Evolutionary conservation across 2,797 vertebrate species (phyloP).

Genomic region (Danio aesculapii): DNA sequence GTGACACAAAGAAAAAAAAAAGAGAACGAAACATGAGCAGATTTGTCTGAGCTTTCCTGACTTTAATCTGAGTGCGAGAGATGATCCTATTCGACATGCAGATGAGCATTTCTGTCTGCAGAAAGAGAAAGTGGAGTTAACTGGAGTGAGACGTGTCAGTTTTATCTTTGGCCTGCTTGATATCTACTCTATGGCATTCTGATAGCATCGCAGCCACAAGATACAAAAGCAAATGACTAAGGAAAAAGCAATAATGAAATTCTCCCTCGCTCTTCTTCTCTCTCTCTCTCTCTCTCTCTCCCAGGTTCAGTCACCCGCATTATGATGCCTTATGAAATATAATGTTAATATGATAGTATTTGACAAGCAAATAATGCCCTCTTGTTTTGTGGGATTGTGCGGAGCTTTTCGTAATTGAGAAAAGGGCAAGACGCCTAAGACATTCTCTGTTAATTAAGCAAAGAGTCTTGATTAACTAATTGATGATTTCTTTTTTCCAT

Average conservation of each 20-base stretch:
- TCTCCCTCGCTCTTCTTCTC: neutral
- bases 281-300: neutral
- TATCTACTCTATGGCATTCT: slow-evolving; percentile 21
- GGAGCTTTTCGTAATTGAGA: slow-evolving; percentile 6
- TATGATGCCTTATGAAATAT: slow-evolving; percentile 13
- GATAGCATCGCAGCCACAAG: slow-evolving; percentile 18
- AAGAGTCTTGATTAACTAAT: slow-evolving; percentile 46
- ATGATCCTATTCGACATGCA: slow-evolving; percentile 44
- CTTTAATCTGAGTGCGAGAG: slow-evolving; percentile 28
- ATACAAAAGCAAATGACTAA: slow-evolving; percentile 29
- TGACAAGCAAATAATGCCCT: slow-evolving; percentile 17
- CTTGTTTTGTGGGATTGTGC: slow-evolving; percentile 12
- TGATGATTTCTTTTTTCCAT: slow-evolving; percentile 28
- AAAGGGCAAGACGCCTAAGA: slow-evolving; percentile 13
- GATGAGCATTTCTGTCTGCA: slow-evolving; percentile 15
- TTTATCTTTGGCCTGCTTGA: slow-evolving; percentile 23
- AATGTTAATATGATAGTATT: slow-evolving; percentile 4
- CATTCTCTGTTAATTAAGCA: slow-evolving; percentile 48
- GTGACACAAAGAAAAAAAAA: slow-evolving; percentile 12
- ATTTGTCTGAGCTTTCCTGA: slow-evolving; percentile 15
- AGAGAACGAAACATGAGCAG: neutral
- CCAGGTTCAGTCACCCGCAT: neutral
- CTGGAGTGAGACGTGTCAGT: slow-evolving; percentile 38
- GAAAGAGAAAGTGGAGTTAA: slow-evolving; percentile 24
- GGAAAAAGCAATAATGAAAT: slow-evolving; percentile 30